phyloP scores from a whole-genome alignment of 1,140 invertebrate species.

The Onthophagus taurus region DNA sequence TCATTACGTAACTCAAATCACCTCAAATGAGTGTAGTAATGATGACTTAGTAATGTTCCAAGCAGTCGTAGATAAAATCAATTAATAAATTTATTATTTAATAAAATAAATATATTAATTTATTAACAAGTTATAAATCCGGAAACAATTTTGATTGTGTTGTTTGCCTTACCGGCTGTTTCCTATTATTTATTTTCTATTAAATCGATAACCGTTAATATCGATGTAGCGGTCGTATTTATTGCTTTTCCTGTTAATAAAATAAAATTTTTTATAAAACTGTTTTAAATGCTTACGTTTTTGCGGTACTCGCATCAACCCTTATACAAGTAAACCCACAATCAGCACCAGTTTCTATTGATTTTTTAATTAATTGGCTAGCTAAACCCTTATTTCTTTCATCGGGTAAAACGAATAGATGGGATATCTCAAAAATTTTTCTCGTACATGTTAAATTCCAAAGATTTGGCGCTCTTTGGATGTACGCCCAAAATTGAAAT shows the following conservation, averaged over 20 bases:
- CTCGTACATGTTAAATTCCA: constrained; percentile 33
- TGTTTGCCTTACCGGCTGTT: too few relatives aligned
- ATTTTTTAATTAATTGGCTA: constrained; percentile 33
- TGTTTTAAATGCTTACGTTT: constrained; percentile 21
- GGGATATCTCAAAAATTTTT: constrained; percentile 37
- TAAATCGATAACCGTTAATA: too few relatives aligned
- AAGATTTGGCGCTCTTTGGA: constrained; percentile 32
- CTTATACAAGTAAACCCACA: constrained; percentile 36
- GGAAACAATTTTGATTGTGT: too few relatives aligned
- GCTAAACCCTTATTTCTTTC: constrained; percentile 34
- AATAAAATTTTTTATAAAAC: constrained; percentile 3
- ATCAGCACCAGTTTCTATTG: constrained; percentile 37
- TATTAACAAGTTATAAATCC: too few relatives aligned
- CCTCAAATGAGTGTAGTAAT: too few relatives aligned
- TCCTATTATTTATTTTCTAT: too few relatives aligned
- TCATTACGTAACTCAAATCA: too few relatives aligned
- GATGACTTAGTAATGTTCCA: not conserved
- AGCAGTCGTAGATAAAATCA: too few relatives aligned
- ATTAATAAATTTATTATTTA: not conserved
- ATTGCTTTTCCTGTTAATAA: not conserved
- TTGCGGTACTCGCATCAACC: constrained; percentile 37
- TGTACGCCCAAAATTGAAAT: constrained; percentile 37
- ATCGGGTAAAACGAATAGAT: constrained; percentile 35
- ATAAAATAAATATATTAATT: not conserved
- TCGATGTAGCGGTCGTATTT: too few relatives aligned